Evolutionary conservation across 2,888 invertebrate genomes (phyloP), one percentile per base, ranked within the genome.

Genomic region (Rotaria sp.): DNA sequence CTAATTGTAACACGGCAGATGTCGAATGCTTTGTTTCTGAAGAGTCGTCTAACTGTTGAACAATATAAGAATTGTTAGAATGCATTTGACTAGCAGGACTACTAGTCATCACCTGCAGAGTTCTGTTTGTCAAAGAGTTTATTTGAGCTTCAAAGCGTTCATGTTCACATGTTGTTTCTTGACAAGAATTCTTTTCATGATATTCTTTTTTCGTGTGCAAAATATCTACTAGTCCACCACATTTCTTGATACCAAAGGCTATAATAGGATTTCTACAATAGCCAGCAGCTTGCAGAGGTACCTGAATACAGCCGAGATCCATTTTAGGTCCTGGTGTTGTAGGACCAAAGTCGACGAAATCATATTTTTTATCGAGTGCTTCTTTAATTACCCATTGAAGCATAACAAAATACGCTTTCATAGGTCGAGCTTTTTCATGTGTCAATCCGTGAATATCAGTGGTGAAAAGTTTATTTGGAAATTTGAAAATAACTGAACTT

Each of bases 341-440:
- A 8, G 59, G 59, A n/a, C n/a, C 59, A n/a, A 59, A 59, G 3
- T 59, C 59, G 15, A 59, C 30, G 15, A 59, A 59, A 11, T 26
- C 59, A 59, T 11, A 59, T 59, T 59, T 59, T 59, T 59, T 15
- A n/a, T 59, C 15, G 8, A 59, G 59, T 59, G 59, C 59, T 8
- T n/a, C n/a, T 59, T 59, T 30, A 59, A 59, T n/a, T n/a, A 59
- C 59, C 59, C 59, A 59, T 59, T 59, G 59, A n/a, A 59, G 30
- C n/a, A 59, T n/a, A 30, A n/a, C 59, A 59, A 59, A 59, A n/a
- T 59, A 59, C 2, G 59, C 59, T 59, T 59, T 59, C 30, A 59
- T 5, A n/a, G 59, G 59, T 59, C 59, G 26, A 59, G 59, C 59
- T n/a, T 59, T 59, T 59, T 59, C 59, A 30, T 59, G 59, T n/a